Percentiles rank a stretch among this genome's conserved stretches.
Conservation (phyloP, 92 coral and sea anemone genomes). For the Desmophyllum pertusum region DNA sequence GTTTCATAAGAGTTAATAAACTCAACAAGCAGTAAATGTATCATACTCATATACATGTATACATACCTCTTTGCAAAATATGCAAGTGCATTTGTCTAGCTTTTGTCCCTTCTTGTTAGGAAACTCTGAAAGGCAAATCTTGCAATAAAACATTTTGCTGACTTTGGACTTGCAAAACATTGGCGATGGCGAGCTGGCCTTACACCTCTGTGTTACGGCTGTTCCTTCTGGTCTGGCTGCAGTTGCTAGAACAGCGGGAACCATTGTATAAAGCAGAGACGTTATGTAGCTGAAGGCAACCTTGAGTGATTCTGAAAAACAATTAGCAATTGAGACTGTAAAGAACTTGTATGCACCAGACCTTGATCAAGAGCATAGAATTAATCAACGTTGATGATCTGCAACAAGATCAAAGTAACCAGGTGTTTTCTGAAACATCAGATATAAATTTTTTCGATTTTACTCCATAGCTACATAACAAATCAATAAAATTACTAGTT, state of each 20-base stretch:
- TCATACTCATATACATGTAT: too few relatives aligned
- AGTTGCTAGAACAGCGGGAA: slow-evolving; percentile 24
- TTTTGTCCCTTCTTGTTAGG: slow-evolving; percentile 64
- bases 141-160: slow-evolving; percentile 63
- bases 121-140: slow-evolving; percentile 74
- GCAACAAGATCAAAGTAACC: not conserved
- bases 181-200: slow-evolving; percentile 12
- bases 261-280: slow-evolving; percentile 1
- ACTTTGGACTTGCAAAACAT: slow-evolving; percentile 10
- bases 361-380: not conserved
- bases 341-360: not conserved
- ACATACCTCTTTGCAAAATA: slow-evolving; percentile 80
- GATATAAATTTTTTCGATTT: not conserved
- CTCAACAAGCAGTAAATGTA: too few relatives aligned
- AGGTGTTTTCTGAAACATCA: too few relatives aligned
- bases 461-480: not conserved
- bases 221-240: slow-evolving; percentile 31
- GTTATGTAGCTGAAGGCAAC: not conserved
- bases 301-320: slow-evolving; percentile 5
- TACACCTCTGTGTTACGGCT: slow-evolving; percentile 4
- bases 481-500: not conserved
- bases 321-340: not conserved
- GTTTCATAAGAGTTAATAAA: too few relatives aligned
- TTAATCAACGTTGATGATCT: not conserved
- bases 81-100: slow-evolving; percentile 67